Conservation (phyloP, 2,888 invertebrate genomes). For the Marasmarcha lunaedactyla region DNA sequence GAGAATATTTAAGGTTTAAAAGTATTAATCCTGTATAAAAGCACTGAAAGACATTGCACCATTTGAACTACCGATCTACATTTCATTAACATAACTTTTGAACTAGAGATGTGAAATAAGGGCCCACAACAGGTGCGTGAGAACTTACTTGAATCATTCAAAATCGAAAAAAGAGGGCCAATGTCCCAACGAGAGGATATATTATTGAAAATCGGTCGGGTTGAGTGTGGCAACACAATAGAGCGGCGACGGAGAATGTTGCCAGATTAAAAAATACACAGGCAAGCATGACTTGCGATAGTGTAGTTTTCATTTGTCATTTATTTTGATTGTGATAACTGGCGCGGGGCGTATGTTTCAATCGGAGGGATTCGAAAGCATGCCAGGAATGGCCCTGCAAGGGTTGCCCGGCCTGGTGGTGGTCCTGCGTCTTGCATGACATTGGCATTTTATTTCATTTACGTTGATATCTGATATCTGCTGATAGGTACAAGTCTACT, state of each 20-base stretch:
- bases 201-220: constrained; percentile 54
- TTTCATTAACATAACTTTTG: constrained; percentile 15
- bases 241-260: constrained; percentile 44
- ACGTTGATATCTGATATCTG: no score
- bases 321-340: constrained; percentile 70
- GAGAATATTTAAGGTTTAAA: no score
- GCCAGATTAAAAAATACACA: constrained; percentile 39
- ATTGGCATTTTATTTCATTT: background rate
- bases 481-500: no score
- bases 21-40: no score
- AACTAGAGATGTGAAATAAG: constrained; percentile 16
- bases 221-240: constrained; percentile 51
- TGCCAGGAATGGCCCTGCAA: background rate
- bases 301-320: constrained; percentile 66
- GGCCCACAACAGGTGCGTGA: constrained; percentile 52
- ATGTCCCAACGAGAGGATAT: constrained; percentile 44
- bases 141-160: constrained; percentile 33
- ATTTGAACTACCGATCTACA: constrained; percentile 2
- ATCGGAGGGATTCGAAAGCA: constrained; percentile 21
- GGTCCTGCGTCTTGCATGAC: constrained; percentile 1
- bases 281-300: constrained; percentile 56
- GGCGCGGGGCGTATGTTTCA: constrained; percentile 39
- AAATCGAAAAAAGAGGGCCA: constrained; percentile 38
- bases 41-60: no score
- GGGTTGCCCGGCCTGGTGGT: background rate